Base-by-base conservation (phyloP, 2,797 vertebrate genomes). In the Dendrocincla tyrannina region DNA sequence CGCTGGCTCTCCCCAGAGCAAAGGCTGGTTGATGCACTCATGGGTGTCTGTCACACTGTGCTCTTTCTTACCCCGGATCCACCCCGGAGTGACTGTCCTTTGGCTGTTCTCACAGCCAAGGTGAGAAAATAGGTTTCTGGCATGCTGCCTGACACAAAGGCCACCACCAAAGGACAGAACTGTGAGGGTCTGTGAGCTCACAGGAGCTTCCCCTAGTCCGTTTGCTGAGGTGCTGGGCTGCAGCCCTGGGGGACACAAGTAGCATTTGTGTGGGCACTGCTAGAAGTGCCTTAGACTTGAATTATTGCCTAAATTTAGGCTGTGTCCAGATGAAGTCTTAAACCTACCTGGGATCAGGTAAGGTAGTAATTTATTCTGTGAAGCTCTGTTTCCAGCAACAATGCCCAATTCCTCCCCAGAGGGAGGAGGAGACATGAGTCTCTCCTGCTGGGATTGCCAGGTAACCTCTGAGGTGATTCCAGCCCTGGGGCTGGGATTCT, bases 181-280 rank as follows among this genome's bases (percentile, higher is more conserved):
- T 46, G 24, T n/a, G 5, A 1, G n/a, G 33, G 32, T 18, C 67
- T 44, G 32, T 25, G 59, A 66, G 10, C n/a, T 59, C 12, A 1
- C 9, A 7, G 46, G 25, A 23, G 3, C 49, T 79, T 76, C 8
- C 17, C 14, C 70, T 0, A 2, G 4, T 56, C 4, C 0, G 1
- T 53, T 30, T 39, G 12, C 19, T 75, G 42, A 50, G 19, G 25
- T 59, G 39, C 33, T 72, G 62, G 32, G 24, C 58, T 30, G 35
- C 50, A 37, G 37, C 35, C 66, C 55, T 33, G 8, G 10, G 41
- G 27, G 10, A 16, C 37, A 60, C 49, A 19, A 64, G 20, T 3
- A 17, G 9, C 0, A 0, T 80, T 88, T 80, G 19, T 2, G 0
- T 30, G n/a, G 37, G 50, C 14, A 9, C 23, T 39, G 15, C 15